Percentiles rank a stretch among this genome's conserved stretches.
phyloP scores from a whole-genome alignment of 2,888 invertebrate genomes.

The Drosophila prostipennis region DNA sequence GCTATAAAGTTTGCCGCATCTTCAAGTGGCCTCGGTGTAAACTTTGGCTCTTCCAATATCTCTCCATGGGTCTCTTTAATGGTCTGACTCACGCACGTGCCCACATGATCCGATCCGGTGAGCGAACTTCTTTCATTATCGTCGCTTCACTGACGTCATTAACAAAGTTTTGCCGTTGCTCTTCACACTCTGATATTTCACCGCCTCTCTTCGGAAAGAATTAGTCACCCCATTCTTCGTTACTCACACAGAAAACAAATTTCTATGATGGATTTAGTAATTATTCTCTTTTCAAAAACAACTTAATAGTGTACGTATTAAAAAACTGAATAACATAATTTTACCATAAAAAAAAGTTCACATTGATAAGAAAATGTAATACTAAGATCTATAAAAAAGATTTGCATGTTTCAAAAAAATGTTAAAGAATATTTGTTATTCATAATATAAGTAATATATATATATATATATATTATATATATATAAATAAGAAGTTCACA shows the following conservation, averaged over 20 bases:
- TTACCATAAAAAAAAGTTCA: background rate
- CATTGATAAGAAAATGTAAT: background rate
- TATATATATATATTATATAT: too few relatives aligned
- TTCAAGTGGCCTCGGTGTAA: background rate
- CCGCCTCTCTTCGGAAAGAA: constrained; percentile 20
- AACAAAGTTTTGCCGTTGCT: constrained; percentile 46
- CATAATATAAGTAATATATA: too few relatives aligned
- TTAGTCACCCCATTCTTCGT: constrained; percentile 54
- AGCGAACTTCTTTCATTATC: constrained; percentile 50
- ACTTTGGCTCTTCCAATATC: constrained; percentile 11
- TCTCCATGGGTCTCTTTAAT: constrained; percentile 12
- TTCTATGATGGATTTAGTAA: background rate
- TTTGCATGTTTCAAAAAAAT: too few relatives aligned
- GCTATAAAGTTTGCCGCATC: constrained; percentile 5
- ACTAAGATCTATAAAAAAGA: too few relatives aligned
- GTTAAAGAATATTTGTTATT: too few relatives aligned
- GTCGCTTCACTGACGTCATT: constrained; percentile 63
- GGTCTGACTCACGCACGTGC: constrained; percentile 62
- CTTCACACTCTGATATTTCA: constrained; percentile 26
- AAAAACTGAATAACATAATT: background rate
- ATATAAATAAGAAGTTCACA: background rate
- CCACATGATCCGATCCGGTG: constrained; percentile 50
- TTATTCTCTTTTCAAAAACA: background rate
- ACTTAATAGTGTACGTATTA: background rate
- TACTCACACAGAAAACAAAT: constrained; percentile 20